A percentile compares a stretch with the other conserved stretches of the same genome.
These are phyloP conservation scores for Streblospio benedicti DNA, from an alignment of 1,140 invertebrate species.

Conservation along the genomic window DNA sequence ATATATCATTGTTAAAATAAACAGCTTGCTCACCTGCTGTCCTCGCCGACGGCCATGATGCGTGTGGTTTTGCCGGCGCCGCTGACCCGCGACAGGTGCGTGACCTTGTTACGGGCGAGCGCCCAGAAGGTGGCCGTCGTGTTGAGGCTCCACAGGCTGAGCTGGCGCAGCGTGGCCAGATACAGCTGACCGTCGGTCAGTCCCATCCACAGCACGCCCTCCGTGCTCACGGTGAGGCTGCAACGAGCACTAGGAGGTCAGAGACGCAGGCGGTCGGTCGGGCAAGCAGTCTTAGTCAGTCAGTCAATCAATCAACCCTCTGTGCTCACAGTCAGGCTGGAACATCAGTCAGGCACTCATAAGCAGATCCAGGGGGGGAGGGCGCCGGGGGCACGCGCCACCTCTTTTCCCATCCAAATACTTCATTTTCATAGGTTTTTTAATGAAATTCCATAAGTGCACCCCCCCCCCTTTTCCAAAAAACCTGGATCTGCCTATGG, in stretches of 20 bases:
- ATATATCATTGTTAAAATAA: not conserved
- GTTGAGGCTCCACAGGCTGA: slow-evolving; percentile 42
- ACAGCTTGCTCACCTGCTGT: slow-evolving; percentile 34
- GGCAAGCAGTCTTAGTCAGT: too few relatives aligned
- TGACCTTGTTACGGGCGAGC: slow-evolving; percentile 30
- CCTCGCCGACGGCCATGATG: slow-evolving; percentile 34
- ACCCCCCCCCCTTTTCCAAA: too few relatives aligned
- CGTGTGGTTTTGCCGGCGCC: slow-evolving; percentile 32
- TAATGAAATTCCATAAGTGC: too few relatives aligned
- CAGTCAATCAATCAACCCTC: too few relatives aligned
- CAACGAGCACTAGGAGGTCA: slow-evolving; percentile 3
- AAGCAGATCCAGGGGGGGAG: too few relatives aligned
- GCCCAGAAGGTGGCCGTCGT: slow-evolving; percentile 40
- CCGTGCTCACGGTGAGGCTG: slow-evolving; percentile 34
- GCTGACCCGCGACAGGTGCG: slow-evolving; percentile 26
- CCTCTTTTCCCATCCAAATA: too few relatives aligned
- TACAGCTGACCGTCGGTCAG: slow-evolving; percentile 43
- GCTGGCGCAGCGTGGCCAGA: slow-evolving; percentile 31
- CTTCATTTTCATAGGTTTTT: too few relatives aligned
- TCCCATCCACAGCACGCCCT: slow-evolving; percentile 44
- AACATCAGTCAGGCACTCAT: too few relatives aligned
- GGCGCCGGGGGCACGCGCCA: too few relatives aligned
- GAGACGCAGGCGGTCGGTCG: not conserved
- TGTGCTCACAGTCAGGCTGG: too few relatives aligned
- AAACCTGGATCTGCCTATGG: too few relatives aligned